Percentiles rank a stretch among this genome's conserved stretches.
Conservation (phyloP, 1,140 invertebrate genomes). For the Gryon sp. region DNA sequence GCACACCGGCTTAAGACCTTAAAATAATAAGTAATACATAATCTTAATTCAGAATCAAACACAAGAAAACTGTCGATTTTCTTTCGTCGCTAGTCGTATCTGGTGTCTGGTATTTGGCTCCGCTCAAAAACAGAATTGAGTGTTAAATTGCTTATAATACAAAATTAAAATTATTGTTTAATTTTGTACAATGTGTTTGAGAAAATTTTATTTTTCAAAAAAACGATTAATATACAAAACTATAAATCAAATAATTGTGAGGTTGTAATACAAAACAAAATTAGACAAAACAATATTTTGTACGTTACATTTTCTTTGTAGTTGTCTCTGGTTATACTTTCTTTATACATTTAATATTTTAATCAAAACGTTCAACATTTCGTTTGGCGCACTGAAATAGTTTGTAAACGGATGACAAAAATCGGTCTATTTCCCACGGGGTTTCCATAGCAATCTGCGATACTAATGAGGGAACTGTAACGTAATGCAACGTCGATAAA, state of each 20-base stretch:
- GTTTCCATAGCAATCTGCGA: slow-evolving; percentile 21
- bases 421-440: slow-evolving; percentile 23
- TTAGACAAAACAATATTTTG: too few species aligned
- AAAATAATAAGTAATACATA: too few species aligned
- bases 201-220: too few species aligned
- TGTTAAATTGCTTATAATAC: background rate
- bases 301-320: slow-evolving; percentile 24
- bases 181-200: too few species aligned
- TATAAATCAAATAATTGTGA: too few species aligned
- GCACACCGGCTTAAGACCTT: too few species aligned
- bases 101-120: slow-evolving; percentile 59
- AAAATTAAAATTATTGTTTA: too few species aligned
- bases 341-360: slow-evolving; percentile 11
- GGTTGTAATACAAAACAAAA: too few species aligned
- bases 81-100: slow-evolving; percentile 61
- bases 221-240: too few species aligned
- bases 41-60: slow-evolving; percentile 50
- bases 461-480: background rate
- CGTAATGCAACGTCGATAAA: too few species aligned
- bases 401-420: slow-evolving; percentile 8
- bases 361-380: slow-evolving; percentile 3
- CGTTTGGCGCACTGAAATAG: slow-evolving; percentile 19
- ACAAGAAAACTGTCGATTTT: slow-evolving; percentile 44
- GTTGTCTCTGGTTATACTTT: slow-evolving; percentile 12
- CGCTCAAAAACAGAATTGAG: slow-evolving; percentile 43